Evolutionary conservation across 2,888 invertebrate species (phyloP).

Genomic region (Geotrupes spiniger): DNA sequence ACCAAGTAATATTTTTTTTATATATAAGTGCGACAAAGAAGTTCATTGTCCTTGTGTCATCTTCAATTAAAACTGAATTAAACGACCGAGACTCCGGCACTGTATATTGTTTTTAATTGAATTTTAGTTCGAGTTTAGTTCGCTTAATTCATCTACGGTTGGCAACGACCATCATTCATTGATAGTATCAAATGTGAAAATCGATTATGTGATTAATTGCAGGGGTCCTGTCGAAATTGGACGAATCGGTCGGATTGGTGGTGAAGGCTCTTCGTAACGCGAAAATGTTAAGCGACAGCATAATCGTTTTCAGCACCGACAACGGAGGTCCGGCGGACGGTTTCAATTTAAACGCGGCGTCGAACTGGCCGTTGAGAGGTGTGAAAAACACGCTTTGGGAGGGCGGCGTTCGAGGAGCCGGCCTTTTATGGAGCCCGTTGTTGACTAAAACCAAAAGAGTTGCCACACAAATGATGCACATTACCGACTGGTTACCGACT

Average conservation of each 20-base stretch:
- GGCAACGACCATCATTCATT: too few relatives aligned
- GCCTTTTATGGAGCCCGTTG: conserved; percentile 74
- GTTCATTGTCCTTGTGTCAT: too few relatives aligned
- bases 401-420: conserved; percentile 84
- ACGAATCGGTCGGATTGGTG: conserved; percentile 83
- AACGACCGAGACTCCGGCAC: too few relatives aligned
- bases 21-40: too few relatives aligned
- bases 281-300: conserved; percentile 72
- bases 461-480: conserved; percentile 70
- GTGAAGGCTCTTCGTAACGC: conserved; percentile 63
- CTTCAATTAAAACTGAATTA: too few relatives aligned
- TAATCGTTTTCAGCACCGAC: conserved; percentile 88
- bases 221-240: conserved; percentile 80
- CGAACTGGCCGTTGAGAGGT: conserved; percentile 79
- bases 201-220: conserved; percentile 27
- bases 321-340: conserved; percentile 86
- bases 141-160: too few relatives aligned
- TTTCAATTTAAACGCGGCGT: conserved; percentile 81
- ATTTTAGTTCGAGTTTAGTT: too few relatives aligned
- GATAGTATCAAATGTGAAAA: too few relatives aligned
- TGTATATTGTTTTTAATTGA: too few relatives aligned
- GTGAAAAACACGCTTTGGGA: conserved; percentile 94
- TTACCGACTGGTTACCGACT: conserved; percentile 89
- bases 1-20: too few relatives aligned
- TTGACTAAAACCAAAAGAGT: conserved; percentile 59